Evolutionary conservation across 1,140 invertebrate genomes (phyloP).

Genomic region (Ridgeia piscesae): DNA sequence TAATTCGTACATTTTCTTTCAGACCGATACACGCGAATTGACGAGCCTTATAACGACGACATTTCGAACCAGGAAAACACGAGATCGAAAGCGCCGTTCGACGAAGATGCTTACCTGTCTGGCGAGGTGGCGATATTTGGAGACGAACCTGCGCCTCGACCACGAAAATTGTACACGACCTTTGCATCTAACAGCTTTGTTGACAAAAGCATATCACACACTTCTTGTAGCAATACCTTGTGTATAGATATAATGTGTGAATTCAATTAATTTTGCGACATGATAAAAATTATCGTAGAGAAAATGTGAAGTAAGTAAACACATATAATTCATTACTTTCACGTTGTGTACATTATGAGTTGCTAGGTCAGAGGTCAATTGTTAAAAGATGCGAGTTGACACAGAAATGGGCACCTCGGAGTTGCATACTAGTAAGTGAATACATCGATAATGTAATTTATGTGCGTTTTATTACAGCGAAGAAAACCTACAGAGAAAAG

Average conservation of each 20-base stretch:
- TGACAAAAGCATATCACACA: too few species aligned
- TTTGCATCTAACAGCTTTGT: neutral
- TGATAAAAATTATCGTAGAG: neutral
- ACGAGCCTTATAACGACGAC: neutral
- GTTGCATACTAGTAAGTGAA: too few species aligned
- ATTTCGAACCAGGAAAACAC: conserved; percentile 6
- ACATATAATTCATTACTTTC: too few species aligned
- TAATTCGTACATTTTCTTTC: neutral
- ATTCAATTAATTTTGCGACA: too few species aligned
- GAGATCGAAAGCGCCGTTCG: neutral
- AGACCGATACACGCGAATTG: neutral
- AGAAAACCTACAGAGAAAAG: neutral
- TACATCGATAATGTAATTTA: neutral
- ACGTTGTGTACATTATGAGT: too few species aligned
- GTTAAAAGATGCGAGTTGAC: too few species aligned
- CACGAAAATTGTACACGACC: neutral
- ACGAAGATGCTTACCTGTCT: conserved; percentile 19
- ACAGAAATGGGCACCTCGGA: too few species aligned
- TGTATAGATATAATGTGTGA: too few species aligned
- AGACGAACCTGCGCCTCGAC: neutral
- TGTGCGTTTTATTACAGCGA: neutral
- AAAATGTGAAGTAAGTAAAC: too few species aligned
- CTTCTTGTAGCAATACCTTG: too few species aligned
- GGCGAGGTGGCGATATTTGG: conserved; percentile 14
- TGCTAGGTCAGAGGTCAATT: too few species aligned